These are phyloP conservation scores for Watsonalla cultraria DNA, from an alignment of 2,888 invertebrate genomes.

Conservation along the genomic window DNA sequence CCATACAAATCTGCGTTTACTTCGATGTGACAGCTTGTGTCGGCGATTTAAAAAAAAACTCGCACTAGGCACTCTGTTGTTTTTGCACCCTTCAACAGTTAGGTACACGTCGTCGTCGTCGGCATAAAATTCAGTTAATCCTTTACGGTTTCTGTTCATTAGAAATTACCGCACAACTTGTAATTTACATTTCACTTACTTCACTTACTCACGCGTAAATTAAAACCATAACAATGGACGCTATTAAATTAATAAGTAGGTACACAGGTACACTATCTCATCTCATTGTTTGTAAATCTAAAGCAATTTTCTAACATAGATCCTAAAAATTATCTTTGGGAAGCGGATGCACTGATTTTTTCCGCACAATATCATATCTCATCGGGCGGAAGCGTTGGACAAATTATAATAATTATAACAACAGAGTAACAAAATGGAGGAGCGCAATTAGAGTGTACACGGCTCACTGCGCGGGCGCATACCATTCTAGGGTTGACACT, in stretches of 20 bases:
- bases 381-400: conserved; percentile 11
- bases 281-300: not conserved
- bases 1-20: too few relatives aligned
- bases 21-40: too few relatives aligned
- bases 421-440: conserved; percentile 14
- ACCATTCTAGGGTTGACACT: not conserved
- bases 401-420: conserved; percentile 5
- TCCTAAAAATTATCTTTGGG: not conserved
- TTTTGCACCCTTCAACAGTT: too few relatives aligned
- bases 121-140: too few relatives aligned
- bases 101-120: too few relatives aligned
- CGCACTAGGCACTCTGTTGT: too few relatives aligned
- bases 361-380: conserved; percentile 9
- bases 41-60: too few relatives aligned
- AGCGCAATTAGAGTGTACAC: conserved; percentile 14
- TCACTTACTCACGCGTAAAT: too few relatives aligned
- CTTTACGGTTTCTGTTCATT: too few relatives aligned
- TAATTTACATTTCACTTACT: too few relatives aligned
- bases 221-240: not conserved
- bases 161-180: too few relatives aligned
- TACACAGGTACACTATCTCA: not conserved
- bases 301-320: not conserved
- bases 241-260: not conserved
- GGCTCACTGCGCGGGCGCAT: conserved; percentile 15
- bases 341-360: not conserved